A percentile compares a stretch with the other conserved stretches of the same genome.
phyloP scores from a whole-genome alignment of 2,113 vertebrate genomes.

The Gavia stellata region DNA sequence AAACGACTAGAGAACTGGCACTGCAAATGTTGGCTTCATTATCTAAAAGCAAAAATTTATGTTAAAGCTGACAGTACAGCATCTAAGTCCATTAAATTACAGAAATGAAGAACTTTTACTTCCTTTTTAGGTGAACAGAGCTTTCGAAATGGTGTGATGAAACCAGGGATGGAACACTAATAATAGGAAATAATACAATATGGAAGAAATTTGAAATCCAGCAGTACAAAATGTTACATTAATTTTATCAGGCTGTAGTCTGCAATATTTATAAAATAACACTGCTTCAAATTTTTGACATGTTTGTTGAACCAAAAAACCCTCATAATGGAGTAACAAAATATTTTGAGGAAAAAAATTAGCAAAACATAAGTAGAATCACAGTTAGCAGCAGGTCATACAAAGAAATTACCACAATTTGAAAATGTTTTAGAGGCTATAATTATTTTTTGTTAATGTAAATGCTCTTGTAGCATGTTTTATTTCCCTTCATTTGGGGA shows the following conservation, averaged over 20 bases:
- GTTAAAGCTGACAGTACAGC: background rate
- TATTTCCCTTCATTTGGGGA: background rate
- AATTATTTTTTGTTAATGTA: background rate
- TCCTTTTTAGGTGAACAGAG: background rate
- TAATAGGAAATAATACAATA: background rate
- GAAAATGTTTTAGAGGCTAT: background rate
- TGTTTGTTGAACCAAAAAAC: background rate
- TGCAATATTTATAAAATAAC: background rate
- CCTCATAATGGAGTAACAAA: background rate
- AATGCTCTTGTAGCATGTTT: background rate
- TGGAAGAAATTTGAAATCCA: background rate
- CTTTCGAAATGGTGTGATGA: background rate
- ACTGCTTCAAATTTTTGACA: background rate
- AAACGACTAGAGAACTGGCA: background rate
- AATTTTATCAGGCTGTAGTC: background rate
- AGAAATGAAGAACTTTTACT: background rate
- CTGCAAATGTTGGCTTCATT: background rate
- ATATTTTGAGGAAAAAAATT: background rate
- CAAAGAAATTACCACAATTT: constrained; percentile 13
- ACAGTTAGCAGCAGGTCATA: background rate
- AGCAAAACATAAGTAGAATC: background rate
- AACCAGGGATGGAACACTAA: background rate
- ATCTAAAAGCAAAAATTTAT: background rate
- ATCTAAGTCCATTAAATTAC: background rate
- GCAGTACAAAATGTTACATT: background rate